phyloP scores from a whole-genome alignment of 2,797 vertebrate species.

The Amblyopsis hoosieri region DNA sequence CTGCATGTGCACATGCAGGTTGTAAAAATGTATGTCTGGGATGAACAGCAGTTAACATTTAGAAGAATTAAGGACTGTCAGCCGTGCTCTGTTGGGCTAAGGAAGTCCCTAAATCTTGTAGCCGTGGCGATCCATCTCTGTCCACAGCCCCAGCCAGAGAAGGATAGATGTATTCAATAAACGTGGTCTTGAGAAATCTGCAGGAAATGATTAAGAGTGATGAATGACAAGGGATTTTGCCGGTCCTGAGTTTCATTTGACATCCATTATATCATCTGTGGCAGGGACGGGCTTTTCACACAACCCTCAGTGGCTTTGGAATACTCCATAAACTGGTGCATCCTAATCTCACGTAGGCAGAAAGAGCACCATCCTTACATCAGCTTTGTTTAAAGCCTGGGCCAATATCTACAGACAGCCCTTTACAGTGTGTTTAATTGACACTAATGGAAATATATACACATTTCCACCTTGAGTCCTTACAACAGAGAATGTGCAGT shows the following conservation, averaged over 20 bases:
- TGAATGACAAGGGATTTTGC: constrained; percentile 67
- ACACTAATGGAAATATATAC: constrained; percentile 30
- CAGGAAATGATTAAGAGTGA: constrained; percentile 82
- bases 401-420: constrained; percentile 21
- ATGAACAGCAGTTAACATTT: constrained; percentile 56
- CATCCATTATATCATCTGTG: constrained; percentile 65
- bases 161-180: constrained; percentile 81
- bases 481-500: constrained; percentile 21
- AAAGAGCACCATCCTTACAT: constrained; percentile 28
- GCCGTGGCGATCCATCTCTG: constrained; percentile 68
- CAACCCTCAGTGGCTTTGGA: constrained; percentile 14
- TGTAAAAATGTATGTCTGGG: constrained; percentile 21
- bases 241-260: constrained; percentile 53
- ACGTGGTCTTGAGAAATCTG: constrained; percentile 78
- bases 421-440: constrained; percentile 30
- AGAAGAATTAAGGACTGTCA: constrained; percentile 70
- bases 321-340: constrained; percentile 10
- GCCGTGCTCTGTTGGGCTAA: constrained; percentile 50
- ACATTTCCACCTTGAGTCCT: constrained; percentile 22
- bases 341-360: constrained; percentile 8
- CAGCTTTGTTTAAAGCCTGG: constrained; percentile 23
- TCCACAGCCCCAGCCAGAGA: constrained; percentile 56
- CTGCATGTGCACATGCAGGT: constrained; percentile 5
- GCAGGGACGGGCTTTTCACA: constrained; percentile 37
- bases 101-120: constrained; percentile 74